Evolutionary conservation across 2,888 invertebrate species (phyloP), one percentile per base, ranked within the genome.

Genomic region (Dione vanillae): DNA sequence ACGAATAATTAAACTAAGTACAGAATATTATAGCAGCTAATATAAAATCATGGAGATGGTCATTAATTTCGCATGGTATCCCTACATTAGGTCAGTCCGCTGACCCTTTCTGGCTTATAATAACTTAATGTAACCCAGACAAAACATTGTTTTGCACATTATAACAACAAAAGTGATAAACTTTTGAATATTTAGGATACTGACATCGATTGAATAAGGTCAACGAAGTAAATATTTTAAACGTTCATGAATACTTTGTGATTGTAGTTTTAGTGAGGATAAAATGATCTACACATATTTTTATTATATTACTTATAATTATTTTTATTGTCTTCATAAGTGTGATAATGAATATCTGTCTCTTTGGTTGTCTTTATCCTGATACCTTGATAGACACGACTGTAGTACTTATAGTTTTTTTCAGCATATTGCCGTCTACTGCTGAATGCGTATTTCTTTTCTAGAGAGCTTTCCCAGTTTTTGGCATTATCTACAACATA

Each of bases 71-170:
- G 10, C 27, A 27, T 69, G 69, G 69, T 40, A n/a, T 12, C 69
- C 69, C 69, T 69, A 69, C 62, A 49, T 52, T 54, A 67, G 70
- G 70, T 71, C 67, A 61, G 59, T 61, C 70, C 43, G 72, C 62
- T 81, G 82, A 83, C 81, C 84, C 78, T 75, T 71, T 20, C 64
- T 19, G 51, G 61, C 47, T 69, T 54, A 64, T 65, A 66, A 67
- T 71, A 65, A 73, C 72, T 74, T 74, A 70, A 72, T 73, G 68
- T 73, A 64, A 65, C 59, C 67, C 56, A 54, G 61, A 67, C 47
- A 61, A 67, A 66, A 70, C 64, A 70, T 68, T 74, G 74, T 74
- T 74, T 51, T 74, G 72, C 27, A 65, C 69, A 64, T 70, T 74
- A 64, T 66, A 73, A 70, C 66, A 71, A n/a, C 45, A 45, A 45